Conservation (phyloP, 2,888 invertebrate species). For the Urechis unicinctus region DNA sequence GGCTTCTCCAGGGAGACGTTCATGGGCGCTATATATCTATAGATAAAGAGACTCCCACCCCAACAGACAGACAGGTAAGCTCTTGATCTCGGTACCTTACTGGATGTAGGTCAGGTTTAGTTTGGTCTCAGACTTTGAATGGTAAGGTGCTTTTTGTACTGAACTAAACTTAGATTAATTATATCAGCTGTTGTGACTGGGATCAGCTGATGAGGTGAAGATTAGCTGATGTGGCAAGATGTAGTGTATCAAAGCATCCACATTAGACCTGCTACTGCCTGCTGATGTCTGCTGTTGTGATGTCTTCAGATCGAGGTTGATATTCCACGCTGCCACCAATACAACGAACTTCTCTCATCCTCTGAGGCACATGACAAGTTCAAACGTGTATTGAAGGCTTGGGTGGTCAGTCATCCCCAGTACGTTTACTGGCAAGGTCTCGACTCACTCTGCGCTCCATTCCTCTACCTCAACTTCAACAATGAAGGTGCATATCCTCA, state of each 20-base stretch:
- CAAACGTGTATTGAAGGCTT: slow-evolving; percentile 84
- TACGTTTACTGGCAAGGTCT: slow-evolving; percentile 99
- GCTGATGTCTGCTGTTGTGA: too few species aligned
- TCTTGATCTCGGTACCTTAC: too few species aligned
- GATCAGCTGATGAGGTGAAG: too few species aligned
- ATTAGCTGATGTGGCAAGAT: too few species aligned
- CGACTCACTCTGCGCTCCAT: slow-evolving; percentile 95
- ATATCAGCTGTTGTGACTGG: too few species aligned
- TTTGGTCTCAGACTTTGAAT: too few species aligned
- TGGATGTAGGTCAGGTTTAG: too few species aligned
- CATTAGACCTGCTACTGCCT: too few species aligned
- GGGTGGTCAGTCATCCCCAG: slow-evolving; percentile 87
- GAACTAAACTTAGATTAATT: too few species aligned
- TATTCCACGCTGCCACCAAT: slow-evolving; percentile 97
- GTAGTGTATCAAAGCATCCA: too few species aligned
- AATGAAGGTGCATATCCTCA: slow-evolving; percentile 73
- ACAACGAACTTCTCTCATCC: slow-evolving; percentile 92
- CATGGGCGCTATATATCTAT: slow-evolving; percentile 72
- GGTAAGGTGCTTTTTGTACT: too few species aligned
- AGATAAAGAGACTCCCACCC: slow-evolving; percentile 88
- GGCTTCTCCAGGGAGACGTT: slow-evolving; percentile 65
- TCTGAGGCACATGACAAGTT: slow-evolving; percentile 82
- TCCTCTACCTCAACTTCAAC: slow-evolving; percentile 92
- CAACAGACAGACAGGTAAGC: slow-evolving; percentile 84
- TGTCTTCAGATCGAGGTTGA: slow-evolving; percentile 85